Evolutionary conservation across 2,888 invertebrate genomes (phyloP), one percentile per base, ranked within the genome.

Genomic region (Arrhopalites spinosus): DNA sequence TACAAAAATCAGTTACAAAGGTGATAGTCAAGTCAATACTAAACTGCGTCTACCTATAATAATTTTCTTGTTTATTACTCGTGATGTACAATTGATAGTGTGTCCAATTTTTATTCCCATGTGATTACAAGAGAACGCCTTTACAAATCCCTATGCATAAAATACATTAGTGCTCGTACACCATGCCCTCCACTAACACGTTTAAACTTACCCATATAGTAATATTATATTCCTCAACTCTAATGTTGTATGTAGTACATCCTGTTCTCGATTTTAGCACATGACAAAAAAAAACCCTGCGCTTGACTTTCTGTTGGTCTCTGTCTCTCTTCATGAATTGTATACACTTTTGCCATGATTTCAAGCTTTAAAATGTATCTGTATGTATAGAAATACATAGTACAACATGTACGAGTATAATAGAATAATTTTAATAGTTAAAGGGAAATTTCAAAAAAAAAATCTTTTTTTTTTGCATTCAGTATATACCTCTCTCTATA

Each of bases 181-280:
- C 36, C 36, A 36, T 68, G 27, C 36, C 36, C 3, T 45, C 43
- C 3, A 45, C 25, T 8, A 23, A 45, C 23, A 47, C 45, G 45
- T 68, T 66, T 45, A 68, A 45, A 47, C 23, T 68, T 47, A 25
- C n/a, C 20, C 67, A 25, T 25, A 25, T 68, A 29, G 25, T 63
- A 8, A 1, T n/a, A 17, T 27, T 27, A 30, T 29, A 47, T 13
- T 47, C 1, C 27, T 13, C 27, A 45, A 72, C 20, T 27, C 63
- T 63, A 63, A 72, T 72, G 72, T 72, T 45, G 72, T 45, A 72
- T 63, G 72, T 72, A 63, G 72, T 45, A 72, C 72, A 72, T 72
- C 72, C 72, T 72, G 72, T 72, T 72, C 72, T 72, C 72, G 43
- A 72, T 72, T 72, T 66, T 72, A 27, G 68, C 47, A 47, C 47